These are phyloP conservation scores for Hyles euphorbiae DNA, from an alignment of 1,140 invertebrate genomes.

Conservation along the genomic window DNA sequence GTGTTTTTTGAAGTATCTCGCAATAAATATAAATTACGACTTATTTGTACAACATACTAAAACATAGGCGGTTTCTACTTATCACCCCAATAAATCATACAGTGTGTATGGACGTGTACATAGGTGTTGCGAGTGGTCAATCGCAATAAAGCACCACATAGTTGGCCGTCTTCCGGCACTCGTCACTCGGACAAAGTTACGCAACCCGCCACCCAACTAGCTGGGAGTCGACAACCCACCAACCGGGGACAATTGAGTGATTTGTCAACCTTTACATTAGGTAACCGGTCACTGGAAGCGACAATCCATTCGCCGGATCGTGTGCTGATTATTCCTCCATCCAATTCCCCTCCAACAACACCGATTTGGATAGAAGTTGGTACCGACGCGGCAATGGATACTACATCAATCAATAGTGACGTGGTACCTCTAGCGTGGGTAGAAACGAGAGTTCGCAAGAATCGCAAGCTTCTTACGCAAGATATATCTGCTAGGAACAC, in stretches of 20 bases:
- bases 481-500: conserved; percentile 67
- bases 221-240: conserved; percentile 35
- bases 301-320: conserved; percentile 26
- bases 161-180: conserved; percentile 59
- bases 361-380: conserved; percentile 32
- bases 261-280: conserved; percentile 67
- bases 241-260: conserved; percentile 65
- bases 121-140: conserved; percentile 32
- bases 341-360: conserved; percentile 42
- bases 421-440: conserved; percentile 50
- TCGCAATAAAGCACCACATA: conserved; percentile 59
- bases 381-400: conserved; percentile 51
- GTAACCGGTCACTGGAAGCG: conserved; percentile 46
- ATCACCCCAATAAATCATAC: too few relatives aligned
- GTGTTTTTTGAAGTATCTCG: background rate
- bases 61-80: too few relatives aligned
- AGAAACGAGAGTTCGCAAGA: conserved; percentile 45
- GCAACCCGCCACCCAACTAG: conserved; percentile 57
- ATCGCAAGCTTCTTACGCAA: conserved; percentile 62
- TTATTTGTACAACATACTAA: too few relatives aligned
- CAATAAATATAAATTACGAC: conserved; percentile 3
- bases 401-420: conserved; percentile 48
- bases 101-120: too few relatives aligned
- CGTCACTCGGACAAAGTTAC: conserved; percentile 46
- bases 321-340: conserved; percentile 23